Evolutionary conservation across 2,797 vertebrate species (phyloP), one percentile per base, ranked within the genome.

Genomic region (Betta splendens): DNA sequence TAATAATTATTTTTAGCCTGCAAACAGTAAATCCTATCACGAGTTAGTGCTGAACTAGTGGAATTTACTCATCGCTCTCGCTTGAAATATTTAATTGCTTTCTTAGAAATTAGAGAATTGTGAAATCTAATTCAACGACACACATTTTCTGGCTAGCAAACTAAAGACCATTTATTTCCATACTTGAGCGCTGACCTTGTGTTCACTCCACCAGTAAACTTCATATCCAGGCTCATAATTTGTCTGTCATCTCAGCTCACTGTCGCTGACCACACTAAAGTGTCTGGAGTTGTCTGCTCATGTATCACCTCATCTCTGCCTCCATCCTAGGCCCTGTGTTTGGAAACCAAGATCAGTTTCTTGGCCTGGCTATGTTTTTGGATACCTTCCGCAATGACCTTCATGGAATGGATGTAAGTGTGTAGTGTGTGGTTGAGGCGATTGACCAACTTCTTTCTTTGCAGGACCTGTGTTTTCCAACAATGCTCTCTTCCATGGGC

Each of bases 391-490:
- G 91, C 86, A 94, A 93, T 89, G 92, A 92, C 78, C 89, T 89
- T 65, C 90, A 92, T 77, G 91, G 90, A 33, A 89, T 91, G 91
- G 92, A 92, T 91, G 92, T 93, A 93, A 93, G 91, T 93, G 80
- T 75, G 52, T 16, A 5, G 77, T 23, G 47, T 47, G 31, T 47
- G 29, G 45, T 50, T 0, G 0, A 29, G 56, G 63, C 1, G 16
- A 75, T 49, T 87, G 73, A 88, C 79, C 15, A 11, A 48, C 82
- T 87, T 85, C 80, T 93, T 75, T 86, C 76, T 71, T 84, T 86
- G 22, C 87, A 98, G 97, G 97, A 53, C 92, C 95, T 43, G 94
- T 96, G 55, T 98, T 96, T 92, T 96, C 94, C 91, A 96, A 94
- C 93, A 94, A 94, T 87, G 95, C 94, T 80, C 90, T 93, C 64